These are phyloP conservation scores for Hippopotamyrus pictus DNA, from an alignment of 2,797 vertebrate genomes.

Conservation along the genomic window DNA sequence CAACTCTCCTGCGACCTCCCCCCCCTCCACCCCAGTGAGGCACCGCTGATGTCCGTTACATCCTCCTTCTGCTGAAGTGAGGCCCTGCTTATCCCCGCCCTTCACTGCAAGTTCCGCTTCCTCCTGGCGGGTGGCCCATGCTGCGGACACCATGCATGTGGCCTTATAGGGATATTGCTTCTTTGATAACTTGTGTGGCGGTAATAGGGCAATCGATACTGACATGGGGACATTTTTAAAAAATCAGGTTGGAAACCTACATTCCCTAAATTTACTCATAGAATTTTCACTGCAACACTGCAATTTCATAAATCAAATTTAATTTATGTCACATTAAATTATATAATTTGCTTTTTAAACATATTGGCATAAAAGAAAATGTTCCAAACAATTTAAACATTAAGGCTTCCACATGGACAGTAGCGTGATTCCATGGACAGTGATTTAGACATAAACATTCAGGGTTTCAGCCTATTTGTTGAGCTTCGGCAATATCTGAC, in stretches of 20 bases:
- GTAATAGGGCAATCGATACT: not conserved
- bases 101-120: not conserved
- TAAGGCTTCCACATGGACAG: not conserved
- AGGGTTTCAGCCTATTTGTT: not conserved
- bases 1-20: not conserved
- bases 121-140: slow-evolving; percentile 36
- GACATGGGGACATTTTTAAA: not conserved
- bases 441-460: not conserved
- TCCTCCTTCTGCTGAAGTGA: not conserved
- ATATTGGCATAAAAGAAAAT: not conserved
- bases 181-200: not conserved
- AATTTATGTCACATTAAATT: not conserved
- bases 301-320: not conserved
- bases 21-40: not conserved
- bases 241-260: not conserved
- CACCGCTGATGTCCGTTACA: slow-evolving; percentile 29
- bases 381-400: not conserved
- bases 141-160: slow-evolving; percentile 42
- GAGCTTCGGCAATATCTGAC: not conserved
- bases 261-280: not conserved
- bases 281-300: not conserved
- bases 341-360: not conserved
- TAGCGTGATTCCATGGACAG: not conserved
- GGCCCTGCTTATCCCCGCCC: not conserved
- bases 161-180: not conserved